Conservation (phyloP, 2,888 invertebrate genomes). For the Drosophila kanekoi region DNA sequence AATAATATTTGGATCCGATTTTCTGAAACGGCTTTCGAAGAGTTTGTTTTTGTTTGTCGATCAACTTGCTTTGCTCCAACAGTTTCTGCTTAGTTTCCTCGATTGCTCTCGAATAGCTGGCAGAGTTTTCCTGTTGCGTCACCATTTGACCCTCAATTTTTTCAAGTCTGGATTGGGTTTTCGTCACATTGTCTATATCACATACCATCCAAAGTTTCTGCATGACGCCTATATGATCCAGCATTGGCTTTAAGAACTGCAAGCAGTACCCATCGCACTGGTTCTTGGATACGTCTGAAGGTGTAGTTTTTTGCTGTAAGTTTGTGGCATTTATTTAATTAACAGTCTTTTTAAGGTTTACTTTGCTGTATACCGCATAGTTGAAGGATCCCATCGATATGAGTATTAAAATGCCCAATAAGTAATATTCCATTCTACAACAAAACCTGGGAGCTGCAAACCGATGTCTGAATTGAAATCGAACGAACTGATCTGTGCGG, state of each 20-base stretch:
- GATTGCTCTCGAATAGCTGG: background rate
- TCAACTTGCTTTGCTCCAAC: background rate
- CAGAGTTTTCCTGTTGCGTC: constrained; percentile 1
- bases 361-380: constrained; percentile 1
- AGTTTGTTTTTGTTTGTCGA: background rate
- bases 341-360: too few species aligned
- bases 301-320: background rate
- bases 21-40: constrained; percentile 1
- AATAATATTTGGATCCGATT: constrained; percentile 1
- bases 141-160: constrained; percentile 14
- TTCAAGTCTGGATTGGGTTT: constrained; percentile 12
- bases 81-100: constrained; percentile 2
- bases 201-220: constrained; percentile 18
- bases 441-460: background rate
- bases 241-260: constrained; percentile 23
- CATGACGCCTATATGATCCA: constrained; percentile 16
- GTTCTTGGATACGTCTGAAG: background rate
- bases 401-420: background rate
- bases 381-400: background rate
- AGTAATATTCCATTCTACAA: constrained; percentile 3
- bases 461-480: background rate
- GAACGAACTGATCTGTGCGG: constrained; percentile 3
- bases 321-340: background rate
- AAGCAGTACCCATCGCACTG: constrained; percentile 23
- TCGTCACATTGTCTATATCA: constrained; percentile 6